A percentile compares a stretch with the other conserved stretches of the same genome.
Conservation (phyloP, 2,797 vertebrate genomes). For the Vespertilio murinus region DNA sequence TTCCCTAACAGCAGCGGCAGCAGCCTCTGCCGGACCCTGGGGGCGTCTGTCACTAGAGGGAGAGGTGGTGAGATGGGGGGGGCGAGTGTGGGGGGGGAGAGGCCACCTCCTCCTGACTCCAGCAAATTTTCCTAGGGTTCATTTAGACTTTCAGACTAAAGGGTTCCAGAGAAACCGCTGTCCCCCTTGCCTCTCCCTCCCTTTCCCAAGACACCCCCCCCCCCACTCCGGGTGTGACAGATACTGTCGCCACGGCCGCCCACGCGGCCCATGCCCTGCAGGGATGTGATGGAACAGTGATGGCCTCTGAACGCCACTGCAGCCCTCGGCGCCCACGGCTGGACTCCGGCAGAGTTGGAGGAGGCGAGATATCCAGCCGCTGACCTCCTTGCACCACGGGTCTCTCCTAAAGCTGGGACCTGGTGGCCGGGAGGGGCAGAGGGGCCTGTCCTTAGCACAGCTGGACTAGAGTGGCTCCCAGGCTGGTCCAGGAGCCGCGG, state of each 20-base stretch:
- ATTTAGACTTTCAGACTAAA: background rate
- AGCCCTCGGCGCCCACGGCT: background rate
- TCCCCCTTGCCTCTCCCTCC: too few relatives aligned
- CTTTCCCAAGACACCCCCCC: background rate
- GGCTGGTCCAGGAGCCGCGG: background rate
- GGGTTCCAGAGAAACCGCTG: background rate
- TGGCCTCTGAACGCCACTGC: background rate
- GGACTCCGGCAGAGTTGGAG: background rate
- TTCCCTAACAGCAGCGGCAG: background rate
- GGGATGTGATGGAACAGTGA: too few relatives aligned
- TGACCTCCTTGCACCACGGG: background rate
- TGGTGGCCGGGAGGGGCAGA: background rate
- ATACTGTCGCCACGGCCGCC: background rate
- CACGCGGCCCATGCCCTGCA: background rate
- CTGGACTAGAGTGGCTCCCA: background rate
- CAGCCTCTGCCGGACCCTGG: background rate
- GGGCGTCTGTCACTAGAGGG: too few relatives aligned
- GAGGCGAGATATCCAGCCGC: background rate
- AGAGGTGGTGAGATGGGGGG: background rate
- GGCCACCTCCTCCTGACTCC: background rate
- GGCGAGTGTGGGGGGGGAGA: fast-evolving
- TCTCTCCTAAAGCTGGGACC: background rate
- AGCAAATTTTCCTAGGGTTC: background rate
- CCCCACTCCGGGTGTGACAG: background rate
- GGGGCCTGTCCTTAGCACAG: background rate